Evolutionary conservation across 2,888 invertebrate genomes (phyloP), one percentile per base, ranked within the genome.

Genomic region (Acrocera orbiculus): DNA sequence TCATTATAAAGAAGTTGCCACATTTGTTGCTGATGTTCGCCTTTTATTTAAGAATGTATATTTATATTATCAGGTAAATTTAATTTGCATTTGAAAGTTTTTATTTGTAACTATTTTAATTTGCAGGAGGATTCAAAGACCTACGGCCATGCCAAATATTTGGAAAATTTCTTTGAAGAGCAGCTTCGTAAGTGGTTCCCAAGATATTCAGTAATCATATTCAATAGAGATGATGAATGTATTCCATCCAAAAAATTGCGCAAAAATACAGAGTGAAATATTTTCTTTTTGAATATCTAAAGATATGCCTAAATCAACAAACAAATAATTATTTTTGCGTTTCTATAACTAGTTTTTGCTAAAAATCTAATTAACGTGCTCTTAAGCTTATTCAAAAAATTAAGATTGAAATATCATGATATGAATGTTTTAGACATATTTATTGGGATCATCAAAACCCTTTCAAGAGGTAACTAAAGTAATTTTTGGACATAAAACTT

Each of bases 41-140:
- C 67, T 81, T 47, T 76, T 92, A 56, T 89, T 92, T 64, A 76
- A 73, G 56, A 89, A 89, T 64, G 90, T 87, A 25, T 80, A 76
- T 54, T 65, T 67, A 14, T 87, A 76, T 60, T 86, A 89, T 64
- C 69, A 77, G 54, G 89, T 87, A 48, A 50, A 50, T 24, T 3
- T 5, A 27, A 25, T n/a, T 11, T 7, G 11, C 11, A n/a, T 27
- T 7, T 19, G 8, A 11, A 23, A 23, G 11, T 23, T 23, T 4
- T 22, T 19, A 10, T 22, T 9, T 9, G 22, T 7, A 19, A 2
- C 8, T 19, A 19, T 19, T 5, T 19, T 19, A 19, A 19, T 19
- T 43, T 52, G 40, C 56, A 83, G 82, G 69, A 72, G 48, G 80
- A 81, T 44, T 75, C 78, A 11, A 73, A 73, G 53, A 71, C 82